Conservation (phyloP, 2,113 vertebrate species). For the Cyprinodon variegatus region DNA sequence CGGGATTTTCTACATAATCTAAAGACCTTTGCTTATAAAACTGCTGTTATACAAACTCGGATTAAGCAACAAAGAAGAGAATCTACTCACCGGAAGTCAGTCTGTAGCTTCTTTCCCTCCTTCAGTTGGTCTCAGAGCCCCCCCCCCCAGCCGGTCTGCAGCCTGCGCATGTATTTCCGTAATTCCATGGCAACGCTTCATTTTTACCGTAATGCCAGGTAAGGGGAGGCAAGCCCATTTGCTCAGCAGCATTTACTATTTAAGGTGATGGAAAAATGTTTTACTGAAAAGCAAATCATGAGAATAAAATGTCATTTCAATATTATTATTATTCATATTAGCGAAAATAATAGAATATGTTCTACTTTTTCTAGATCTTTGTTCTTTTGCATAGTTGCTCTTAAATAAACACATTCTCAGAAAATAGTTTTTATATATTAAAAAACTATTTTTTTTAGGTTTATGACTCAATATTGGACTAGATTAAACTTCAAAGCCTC, state of each 20-base stretch:
- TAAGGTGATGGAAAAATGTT: neutral
- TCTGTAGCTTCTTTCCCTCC: neutral
- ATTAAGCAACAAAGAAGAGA: neutral
- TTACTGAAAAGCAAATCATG: neutral
- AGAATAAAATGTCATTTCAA: no score
- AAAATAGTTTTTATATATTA: no score
- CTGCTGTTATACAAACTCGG: neutral
- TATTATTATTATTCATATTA: no score
- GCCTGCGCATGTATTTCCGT: conserved; percentile 63
- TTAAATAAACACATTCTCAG: no score
- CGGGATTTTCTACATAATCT: neutral
- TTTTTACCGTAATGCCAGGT: conserved; percentile 40
- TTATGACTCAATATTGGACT: no score
- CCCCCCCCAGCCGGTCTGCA: conserved; percentile 16
- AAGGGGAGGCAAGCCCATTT: neutral
- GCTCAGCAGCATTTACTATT: neutral
- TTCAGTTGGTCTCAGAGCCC: neutral
- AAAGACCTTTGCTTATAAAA: neutral
- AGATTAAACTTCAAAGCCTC: no score
- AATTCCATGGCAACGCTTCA: conserved; percentile 69
- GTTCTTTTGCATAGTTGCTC: no score
- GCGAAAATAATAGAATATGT: no score
- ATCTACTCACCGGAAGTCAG: conserved; percentile 22
- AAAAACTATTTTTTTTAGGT: no score
- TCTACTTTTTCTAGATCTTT: no score